These are phyloP conservation scores for Listronotus oregonensis DNA, from an alignment of 1,140 invertebrate genomes.

Conservation along the genomic window DNA sequence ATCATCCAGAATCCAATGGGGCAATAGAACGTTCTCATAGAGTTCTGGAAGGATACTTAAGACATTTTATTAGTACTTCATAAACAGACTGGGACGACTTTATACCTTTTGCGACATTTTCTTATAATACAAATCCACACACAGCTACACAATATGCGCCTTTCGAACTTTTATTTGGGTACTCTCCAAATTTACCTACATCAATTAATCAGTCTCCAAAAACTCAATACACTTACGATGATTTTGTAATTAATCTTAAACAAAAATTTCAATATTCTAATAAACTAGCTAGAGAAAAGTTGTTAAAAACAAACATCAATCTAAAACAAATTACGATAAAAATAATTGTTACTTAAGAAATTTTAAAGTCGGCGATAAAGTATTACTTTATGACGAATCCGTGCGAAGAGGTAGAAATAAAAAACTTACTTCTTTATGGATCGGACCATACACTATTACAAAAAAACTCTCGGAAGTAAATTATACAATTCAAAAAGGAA, in stretches of 20 bases:
- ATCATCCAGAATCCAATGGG: slow-evolving; percentile 42
- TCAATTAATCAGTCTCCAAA: neutral
- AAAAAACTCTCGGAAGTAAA: slow-evolving; percentile 10
- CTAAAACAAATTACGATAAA: slow-evolving; percentile 17
- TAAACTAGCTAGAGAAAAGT: slow-evolving; percentile 5
- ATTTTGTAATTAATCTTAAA: too few species aligned
- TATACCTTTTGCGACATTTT: slow-evolving; percentile 38
- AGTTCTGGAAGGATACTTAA: too few species aligned
- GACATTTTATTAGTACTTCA: neutral
- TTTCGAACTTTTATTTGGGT: slow-evolving; percentile 38
- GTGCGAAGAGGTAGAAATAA: slow-evolving; percentile 14
- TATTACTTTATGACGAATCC: slow-evolving; percentile 24
- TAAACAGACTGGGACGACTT: slow-evolving; percentile 16
- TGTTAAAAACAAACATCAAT: slow-evolving; percentile 9
- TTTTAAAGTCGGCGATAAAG: slow-evolving; percentile 24
- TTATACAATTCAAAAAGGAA: slow-evolving; percentile 1
- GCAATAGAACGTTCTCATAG: slow-evolving; percentile 37
- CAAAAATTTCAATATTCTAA: slow-evolving; percentile 1
- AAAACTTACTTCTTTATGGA: slow-evolving; percentile 19
- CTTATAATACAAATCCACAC: slow-evolving; percentile 44
- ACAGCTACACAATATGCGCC: slow-evolving; percentile 42
- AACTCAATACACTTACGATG: too few species aligned
- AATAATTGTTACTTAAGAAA: slow-evolving; percentile 1
- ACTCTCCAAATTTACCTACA: neutral
- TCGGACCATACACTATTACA: slow-evolving; percentile 22